phyloP scores from a whole-genome alignment of 2,113 vertebrate species.

The Erinaceus europaeus region DNA sequence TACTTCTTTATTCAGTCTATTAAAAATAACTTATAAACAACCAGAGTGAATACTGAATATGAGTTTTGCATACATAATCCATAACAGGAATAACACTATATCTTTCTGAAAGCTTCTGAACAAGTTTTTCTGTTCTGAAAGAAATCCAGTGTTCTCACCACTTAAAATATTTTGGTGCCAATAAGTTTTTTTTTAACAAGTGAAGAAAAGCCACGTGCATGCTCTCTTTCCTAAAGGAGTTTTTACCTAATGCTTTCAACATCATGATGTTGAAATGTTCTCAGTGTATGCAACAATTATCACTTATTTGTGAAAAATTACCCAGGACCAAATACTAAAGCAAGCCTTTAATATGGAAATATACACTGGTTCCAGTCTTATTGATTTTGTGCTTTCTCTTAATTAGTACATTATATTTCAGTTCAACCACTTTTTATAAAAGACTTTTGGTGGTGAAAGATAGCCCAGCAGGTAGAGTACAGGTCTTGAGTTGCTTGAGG shows the following conservation, averaged over 20 bases:
- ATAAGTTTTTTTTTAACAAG: not conserved
- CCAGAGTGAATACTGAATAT: not conserved
- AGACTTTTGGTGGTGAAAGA: too few relatives aligned
- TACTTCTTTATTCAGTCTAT: not conserved
- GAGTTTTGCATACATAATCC: not conserved
- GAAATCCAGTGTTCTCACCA: not conserved
- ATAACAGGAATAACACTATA: not conserved
- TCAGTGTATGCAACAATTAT: too few relatives aligned
- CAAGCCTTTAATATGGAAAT: not conserved
- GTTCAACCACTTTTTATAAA: slow-evolving; percentile 39
- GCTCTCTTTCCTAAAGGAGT: slow-evolving; percentile 1
- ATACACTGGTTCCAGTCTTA: not conserved
- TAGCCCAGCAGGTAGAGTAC: too few relatives aligned
- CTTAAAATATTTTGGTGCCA: not conserved
- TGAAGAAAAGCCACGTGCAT: not conserved
- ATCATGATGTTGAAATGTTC: slow-evolving; percentile 21
- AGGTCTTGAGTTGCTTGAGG: too few relatives aligned
- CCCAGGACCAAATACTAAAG: not conserved
- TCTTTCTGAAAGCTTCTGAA: not conserved
- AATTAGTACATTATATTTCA: slow-evolving; percentile 2
- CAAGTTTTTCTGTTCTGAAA: not conserved
- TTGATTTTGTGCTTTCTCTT: slow-evolving; percentile 16
- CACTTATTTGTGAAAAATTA: slow-evolving; percentile 26
- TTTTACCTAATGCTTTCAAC: not conserved
- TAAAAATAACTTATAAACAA: not conserved